A percentile compares a stretch with the other conserved stretches of the same genome.
These are phyloP conservation scores for Mellilla xanthometata DNA, from an alignment of 2,888 invertebrate species.

Conservation along the genomic window DNA sequence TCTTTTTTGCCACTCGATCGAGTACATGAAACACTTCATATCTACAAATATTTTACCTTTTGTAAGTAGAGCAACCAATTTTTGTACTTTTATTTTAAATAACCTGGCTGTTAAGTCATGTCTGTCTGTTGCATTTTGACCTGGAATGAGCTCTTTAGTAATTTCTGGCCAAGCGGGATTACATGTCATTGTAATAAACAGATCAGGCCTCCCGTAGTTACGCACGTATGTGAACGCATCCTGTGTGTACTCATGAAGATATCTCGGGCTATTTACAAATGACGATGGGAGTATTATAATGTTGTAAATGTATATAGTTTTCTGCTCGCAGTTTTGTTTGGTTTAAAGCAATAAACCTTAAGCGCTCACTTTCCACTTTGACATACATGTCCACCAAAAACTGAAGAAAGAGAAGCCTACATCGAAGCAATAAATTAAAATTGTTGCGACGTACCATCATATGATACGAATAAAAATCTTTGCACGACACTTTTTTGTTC, in stretches of 20 bases:
- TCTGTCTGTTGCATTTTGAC: conserved; percentile 2
- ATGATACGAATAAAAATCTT: neutral
- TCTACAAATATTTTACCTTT: neutral
- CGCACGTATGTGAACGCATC: conserved; percentile 44
- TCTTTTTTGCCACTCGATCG: neutral
- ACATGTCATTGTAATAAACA: conserved; percentile 33
- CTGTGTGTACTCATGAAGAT: conserved; percentile 38
- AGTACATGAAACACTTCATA: neutral
- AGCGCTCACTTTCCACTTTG: neutral
- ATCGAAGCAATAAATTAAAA: neutral
- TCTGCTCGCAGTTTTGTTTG: neutral
- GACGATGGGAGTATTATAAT: conserved; percentile 24
- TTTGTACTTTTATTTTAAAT: neutral
- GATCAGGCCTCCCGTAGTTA: conserved; percentile 40
- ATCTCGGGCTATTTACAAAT: conserved; percentile 33
- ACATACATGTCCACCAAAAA: too few species aligned
- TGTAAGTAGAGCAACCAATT: neutral
- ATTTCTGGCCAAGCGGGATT: conserved; percentile 39
- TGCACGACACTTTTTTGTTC: neutral
- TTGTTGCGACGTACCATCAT: too few species aligned
- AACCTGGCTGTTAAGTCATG: neutral
- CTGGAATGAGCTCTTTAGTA: neutral
- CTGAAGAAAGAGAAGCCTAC: neutral
- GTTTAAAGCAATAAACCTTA: neutral
- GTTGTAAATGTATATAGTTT: too few species aligned